Evolutionary conservation across 2,797 vertebrate genomes (phyloP).

Genomic region (Coilia nasus): DNA sequence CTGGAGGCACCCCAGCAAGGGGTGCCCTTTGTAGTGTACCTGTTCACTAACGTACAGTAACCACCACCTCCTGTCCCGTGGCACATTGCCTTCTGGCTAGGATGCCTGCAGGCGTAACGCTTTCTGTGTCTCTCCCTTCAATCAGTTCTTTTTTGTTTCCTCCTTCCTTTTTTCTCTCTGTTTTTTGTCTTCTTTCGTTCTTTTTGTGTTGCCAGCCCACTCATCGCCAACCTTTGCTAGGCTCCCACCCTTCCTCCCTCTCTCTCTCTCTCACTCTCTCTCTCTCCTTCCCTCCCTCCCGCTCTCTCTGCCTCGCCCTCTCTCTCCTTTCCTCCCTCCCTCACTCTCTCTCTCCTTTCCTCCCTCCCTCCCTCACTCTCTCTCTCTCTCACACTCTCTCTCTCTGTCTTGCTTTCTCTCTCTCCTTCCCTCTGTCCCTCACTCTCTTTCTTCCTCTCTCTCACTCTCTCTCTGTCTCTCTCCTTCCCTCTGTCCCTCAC

Average conservation of each 20-base stretch:
- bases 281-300: slow-evolving; percentile 35
- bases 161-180: slow-evolving; percentile 38
- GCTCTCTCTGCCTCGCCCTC: neutral
- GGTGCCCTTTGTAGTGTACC: slow-evolving; percentile 69
- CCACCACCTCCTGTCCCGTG: slow-evolving; percentile 65
- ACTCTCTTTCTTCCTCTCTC: too few relatives aligned
- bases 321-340: slow-evolving; percentile 40
- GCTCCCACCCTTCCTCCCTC: neutral
- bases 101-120: slow-evolving; percentile 78
- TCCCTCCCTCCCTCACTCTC: slow-evolving; percentile 39
- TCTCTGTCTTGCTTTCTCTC: too few relatives aligned
- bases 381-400: neutral
- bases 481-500: too few relatives aligned
- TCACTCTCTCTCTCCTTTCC: neutral
- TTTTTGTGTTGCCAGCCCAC: slow-evolving; percentile 52
- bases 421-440: too few relatives aligned
- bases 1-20: slow-evolving; percentile 82
- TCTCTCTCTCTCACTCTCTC: slow-evolving; percentile 24
- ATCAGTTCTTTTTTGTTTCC: slow-evolving; percentile 54
- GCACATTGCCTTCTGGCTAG: slow-evolving; percentile 69
- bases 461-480: too few relatives aligned
- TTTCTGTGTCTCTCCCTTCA: slow-evolving; percentile 59
- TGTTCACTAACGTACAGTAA: slow-evolving; percentile 61
- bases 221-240: slow-evolving; percentile 52
- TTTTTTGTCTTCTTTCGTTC: slow-evolving; percentile 45